Conservation (phyloP, 2,888 invertebrate species). For the Lymantria dispar region DNA sequence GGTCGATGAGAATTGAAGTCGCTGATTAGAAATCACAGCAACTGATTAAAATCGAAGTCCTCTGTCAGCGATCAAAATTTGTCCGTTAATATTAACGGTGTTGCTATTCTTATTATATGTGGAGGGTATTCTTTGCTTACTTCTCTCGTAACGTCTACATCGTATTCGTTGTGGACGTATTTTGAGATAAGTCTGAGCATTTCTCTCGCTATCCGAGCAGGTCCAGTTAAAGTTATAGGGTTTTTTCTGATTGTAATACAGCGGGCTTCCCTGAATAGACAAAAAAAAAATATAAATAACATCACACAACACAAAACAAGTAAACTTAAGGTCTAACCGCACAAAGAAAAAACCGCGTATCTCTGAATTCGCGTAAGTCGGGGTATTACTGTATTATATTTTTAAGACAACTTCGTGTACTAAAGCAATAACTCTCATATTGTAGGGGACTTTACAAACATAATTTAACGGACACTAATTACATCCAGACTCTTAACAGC, state of each 20-base stretch:
- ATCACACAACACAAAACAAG: too few species aligned
- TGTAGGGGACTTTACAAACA: too few species aligned
- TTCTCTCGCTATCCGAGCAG: constrained; percentile 44
- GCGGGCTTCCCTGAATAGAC: constrained; percentile 62
- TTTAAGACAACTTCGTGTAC: too few species aligned
- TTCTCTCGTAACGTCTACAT: constrained; percentile 33
- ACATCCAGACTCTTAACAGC: too few species aligned
- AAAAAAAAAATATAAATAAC: too few species aligned
- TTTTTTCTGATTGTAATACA: constrained; percentile 51
- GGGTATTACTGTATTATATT: too few species aligned
- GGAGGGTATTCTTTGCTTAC: constrained; percentile 50
- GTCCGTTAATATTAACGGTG: background rate
- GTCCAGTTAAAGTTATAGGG: constrained; percentile 26
- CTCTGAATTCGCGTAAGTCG: too few species aligned
- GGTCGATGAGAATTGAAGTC: constrained; percentile 2
- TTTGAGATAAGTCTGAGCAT: constrained; percentile 58
- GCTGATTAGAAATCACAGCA: background rate
- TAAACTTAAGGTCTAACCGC: too few species aligned
- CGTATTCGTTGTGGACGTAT: constrained; percentile 67
- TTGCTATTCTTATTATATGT: constrained; percentile 35
- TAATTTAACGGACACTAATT: too few species aligned
- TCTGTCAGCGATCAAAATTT: background rate
- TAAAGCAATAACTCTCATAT: too few species aligned
- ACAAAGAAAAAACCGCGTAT: too few species aligned
- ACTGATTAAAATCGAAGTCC: constrained; percentile 1